Base-by-base conservation (phyloP, 92 coral and sea anemone genomes). In the Siderastrea siderea region DNA sequence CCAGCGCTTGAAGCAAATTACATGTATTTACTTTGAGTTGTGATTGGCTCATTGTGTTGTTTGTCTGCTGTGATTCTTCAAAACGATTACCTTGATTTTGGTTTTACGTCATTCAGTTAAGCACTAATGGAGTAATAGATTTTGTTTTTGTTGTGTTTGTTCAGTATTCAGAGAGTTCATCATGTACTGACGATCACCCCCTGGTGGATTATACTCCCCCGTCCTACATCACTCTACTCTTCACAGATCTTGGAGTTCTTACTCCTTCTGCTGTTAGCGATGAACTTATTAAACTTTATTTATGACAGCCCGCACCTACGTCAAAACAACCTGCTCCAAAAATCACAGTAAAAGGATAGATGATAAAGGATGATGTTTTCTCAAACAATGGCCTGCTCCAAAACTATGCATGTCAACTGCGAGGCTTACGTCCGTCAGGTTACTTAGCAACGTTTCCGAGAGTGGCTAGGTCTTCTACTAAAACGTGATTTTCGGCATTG, bases 221-320 rank as follows among this genome's bases (percentile, higher is more conserved):
- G 2, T 90, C 98, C 15, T 97, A 95, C 71, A 95, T 97, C 86
- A 97, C 98, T 14, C 77, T 97, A 19, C 87, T 97, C 26, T 97
- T 97, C 80, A 95, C 99, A 45, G 99, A 97, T 86, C 94, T 97
- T 17, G 99, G 99, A 80, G 99, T 97, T 0, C 73, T 97, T 38
- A 97, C 99, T 3, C 99, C 99, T 8, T 97, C 99, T 49, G 99
- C 99, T 55, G 99, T 97, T 60, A 97, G 99, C 50, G 99, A 97
- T 77, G 99, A 97, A 82, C 96, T 97, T 38, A 97, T 97, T 43
- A 97, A 97, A 70, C 98, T 97, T 1, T 97, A 97, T 82, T 95
- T 95, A 93, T 95, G 93, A 93, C 92, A 54, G 26, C 82, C 51
- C 15, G 53, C 10, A 2, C 50, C 19, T 15, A 71, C 80, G 7